A percentile compares a stretch with the other conserved stretches of the same genome.
Evolutionary conservation across 2,113 vertebrate genomes (phyloP).

Genomic region (Cairina moschata): DNA sequence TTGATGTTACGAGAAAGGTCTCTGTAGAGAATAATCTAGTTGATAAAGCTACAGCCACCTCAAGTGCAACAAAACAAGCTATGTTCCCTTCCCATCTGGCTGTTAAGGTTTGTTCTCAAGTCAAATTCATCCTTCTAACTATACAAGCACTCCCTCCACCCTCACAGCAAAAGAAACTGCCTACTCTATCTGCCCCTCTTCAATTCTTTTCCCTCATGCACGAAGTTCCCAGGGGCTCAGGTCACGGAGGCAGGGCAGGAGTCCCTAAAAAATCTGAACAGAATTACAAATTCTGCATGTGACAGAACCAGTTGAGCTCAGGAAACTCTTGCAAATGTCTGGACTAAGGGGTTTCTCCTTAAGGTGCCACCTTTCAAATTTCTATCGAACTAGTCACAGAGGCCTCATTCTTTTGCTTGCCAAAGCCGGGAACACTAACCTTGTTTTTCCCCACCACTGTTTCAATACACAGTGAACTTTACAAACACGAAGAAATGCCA

Average conservation of each 20-base stretch:
- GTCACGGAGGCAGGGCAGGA: neutral
- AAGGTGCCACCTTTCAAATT: neutral
- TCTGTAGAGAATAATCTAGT: neutral
- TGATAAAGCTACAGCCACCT: neutral
- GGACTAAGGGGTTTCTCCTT: neutral
- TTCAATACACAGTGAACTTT: neutral
- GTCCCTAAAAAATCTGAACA: neutral
- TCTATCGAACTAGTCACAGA: neutral
- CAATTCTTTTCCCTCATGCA: neutral
- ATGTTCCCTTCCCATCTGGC: accelerated
- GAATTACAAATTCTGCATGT: neutral
- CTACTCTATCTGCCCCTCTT: neutral
- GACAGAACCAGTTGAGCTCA: neutral
- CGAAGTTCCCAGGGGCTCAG: neutral
- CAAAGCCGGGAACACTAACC: neutral
- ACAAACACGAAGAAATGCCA: neutral
- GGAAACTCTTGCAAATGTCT: neutral
- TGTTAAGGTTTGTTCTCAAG: neutral
- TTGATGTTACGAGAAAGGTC: neutral
- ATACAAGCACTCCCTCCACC: neutral
- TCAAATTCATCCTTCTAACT: neutral
- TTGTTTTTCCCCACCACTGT: neutral
- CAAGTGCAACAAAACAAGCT: neutral
- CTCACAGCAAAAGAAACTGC: neutral
- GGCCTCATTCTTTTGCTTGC: neutral